Base-by-base conservation (phyloP, 2,113 vertebrate genomes). In the Neopipo cinnamomea region DNA sequence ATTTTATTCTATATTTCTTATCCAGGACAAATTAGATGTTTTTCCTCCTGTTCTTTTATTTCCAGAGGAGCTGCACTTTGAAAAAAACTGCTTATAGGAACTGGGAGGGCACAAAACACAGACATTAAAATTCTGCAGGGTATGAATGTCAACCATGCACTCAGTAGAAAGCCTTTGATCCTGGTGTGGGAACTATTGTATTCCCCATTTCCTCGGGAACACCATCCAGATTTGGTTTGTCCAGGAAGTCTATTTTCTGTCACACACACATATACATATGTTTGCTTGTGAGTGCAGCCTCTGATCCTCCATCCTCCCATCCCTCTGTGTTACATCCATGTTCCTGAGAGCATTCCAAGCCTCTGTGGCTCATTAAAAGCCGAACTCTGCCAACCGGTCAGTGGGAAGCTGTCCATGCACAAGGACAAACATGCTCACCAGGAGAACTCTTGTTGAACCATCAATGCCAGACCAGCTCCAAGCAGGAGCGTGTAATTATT, bases 201-300 rank as follows among this genome's bases (percentile, higher is more conserved):
- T 52, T 93, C 47, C 50, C 50, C 50, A 0, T 37, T 44, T 58
- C 33, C 39, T 77, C 20, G 23, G 53, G 19, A 88, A 24, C 53
- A 72, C 22, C 1, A 46, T 22, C 19, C 46, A 37, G 6, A 5
- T 27, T 67, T 66, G 16, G 31, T 62, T 68, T 50, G 25, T 63
- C 27, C 47, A 59, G 59, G 24, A 96, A 85, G 49, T 55, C 50
- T 23, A 6, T 59, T 65, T 88, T 71, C 22, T 90, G 19, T 44
- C 15, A 49, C 49, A 49, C 12, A 35, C 12, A 35, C 11, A 11
- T 1, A 3, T 2, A 11, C 1, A 2, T 27, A 25, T 27, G 12
- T 74, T 55, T 56, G 8, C 39, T 78, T 27, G 42, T 3, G 9
- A 41, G 4, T 14, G 8, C 76, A 86, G 82, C 56, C 76, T 55